Base-by-base conservation (phyloP, 2,888 invertebrate species). In the Tetranychus truncatus region DNA sequence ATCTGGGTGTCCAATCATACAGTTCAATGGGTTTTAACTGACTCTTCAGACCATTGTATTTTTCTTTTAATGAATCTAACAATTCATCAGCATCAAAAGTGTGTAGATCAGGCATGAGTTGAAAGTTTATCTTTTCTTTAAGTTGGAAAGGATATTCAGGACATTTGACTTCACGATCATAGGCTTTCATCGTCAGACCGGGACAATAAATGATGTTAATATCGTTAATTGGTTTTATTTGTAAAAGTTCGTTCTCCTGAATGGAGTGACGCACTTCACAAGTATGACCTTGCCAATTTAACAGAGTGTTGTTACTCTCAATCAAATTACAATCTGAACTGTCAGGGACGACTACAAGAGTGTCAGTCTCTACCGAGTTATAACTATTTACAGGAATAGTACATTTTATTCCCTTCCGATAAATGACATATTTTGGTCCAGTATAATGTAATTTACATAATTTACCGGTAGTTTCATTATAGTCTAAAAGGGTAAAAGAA, bases 381-480 rank as follows among this genome's bases (percentile, higher is more conserved):
- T 65, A 65, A 65, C 15, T 18, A 65, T 65, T 11, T 1, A 65
- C 65, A 18, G 65, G 65, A 1, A 18, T 65, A 1, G n/a, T 18
- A 18, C 65, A 65, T n/a, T 66, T 66, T n/a, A n/a, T 6, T 9
- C n/a, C 6, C 1, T 6, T 18, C 11, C 66, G 24, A 34, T 18
- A 66, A 66, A 74, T 20, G 6, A 74, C 66, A 9, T 45, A 21
- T 3, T 66, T 20, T 15, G 74, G 74, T 11, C 74, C 74, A 1
- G 34, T 66, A 45, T 74, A 74, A 1, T 74, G 34, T 11, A 15
- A 7, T 34, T 21, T 24, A 24, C 74, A 74, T 1, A 74, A 34
- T 34, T 65, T 2, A 11, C 20, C 11, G 1, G 21, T 71, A 1
- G n/a, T 9, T 3, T 21, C 11, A n/a, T 20, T 45, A 9, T 1